These are phyloP conservation scores for Actenoides lindsayi DNA, from an alignment of 2,113 vertebrate species.

Conservation along the genomic window DNA sequence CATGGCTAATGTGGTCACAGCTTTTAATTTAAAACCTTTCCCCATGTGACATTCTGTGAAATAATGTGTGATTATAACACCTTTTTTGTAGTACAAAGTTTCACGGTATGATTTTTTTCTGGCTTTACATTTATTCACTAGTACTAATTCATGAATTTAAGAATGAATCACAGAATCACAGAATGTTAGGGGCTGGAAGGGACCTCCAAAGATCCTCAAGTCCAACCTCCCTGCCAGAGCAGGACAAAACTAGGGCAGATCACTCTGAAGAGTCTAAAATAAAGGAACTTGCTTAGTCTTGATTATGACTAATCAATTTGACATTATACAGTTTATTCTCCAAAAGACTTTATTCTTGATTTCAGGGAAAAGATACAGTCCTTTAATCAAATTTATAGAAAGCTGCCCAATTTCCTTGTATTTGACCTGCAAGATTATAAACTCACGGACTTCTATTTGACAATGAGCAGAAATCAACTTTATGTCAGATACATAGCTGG, in stretches of 20 bases:
- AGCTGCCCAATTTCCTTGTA: neutral
- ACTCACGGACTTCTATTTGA: neutral
- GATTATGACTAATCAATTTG: neutral
- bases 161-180: neutral
- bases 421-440: neutral
- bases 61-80: neutral
- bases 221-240: too few relatives aligned
- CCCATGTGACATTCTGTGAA: neutral
- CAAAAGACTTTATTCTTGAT: neutral
- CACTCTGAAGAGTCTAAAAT: neutral
- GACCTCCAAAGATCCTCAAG: too few relatives aligned
- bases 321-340: neutral
- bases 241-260: too few relatives aligned
- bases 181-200: too few relatives aligned
- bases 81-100: neutral
- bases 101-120: neutral
- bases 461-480: neutral
- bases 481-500: neutral
- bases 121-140: neutral
- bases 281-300: neutral
- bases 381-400: neutral
- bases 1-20: neutral
- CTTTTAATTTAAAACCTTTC: neutral
- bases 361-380: neutral
- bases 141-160: neutral